Conservation (phyloP, 2,113 vertebrate genomes). For the Speoplatyrhinus poulsoni region DNA sequence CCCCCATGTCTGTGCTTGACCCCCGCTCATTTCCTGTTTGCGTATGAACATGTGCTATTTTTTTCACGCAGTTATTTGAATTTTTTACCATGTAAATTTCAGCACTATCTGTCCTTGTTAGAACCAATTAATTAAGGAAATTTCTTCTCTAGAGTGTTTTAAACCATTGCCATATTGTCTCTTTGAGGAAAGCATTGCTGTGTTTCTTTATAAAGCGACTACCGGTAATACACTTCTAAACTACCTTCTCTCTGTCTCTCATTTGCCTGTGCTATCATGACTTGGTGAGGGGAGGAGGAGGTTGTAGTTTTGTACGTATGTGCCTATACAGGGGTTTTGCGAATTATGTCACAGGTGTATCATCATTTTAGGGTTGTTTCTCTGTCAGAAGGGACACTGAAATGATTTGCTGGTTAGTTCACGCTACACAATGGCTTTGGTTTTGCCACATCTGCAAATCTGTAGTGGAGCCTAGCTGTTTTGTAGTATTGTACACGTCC, state of each 20-base stretch:
- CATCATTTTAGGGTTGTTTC: constrained; percentile 10
- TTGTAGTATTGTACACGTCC: background rate
- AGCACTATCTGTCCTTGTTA: background rate
- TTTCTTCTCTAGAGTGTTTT: background rate
- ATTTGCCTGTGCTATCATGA: constrained; percentile 41
- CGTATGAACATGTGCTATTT: background rate
- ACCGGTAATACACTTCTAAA: background rate
- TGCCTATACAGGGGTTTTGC: constrained; percentile 14
- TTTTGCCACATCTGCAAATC: constrained; percentile 6
- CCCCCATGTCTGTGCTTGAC: background rate
- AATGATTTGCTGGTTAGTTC: constrained; percentile 32
- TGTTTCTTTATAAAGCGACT: background rate
- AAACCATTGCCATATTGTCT: background rate
- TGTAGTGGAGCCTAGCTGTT: background rate
- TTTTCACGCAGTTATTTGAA: background rate
- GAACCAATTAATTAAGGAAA: background rate
- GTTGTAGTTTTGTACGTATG: background rate
- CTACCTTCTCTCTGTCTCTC: constrained; percentile 17
- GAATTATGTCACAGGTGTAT: constrained; percentile 6
- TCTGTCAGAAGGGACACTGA: constrained; percentile 13
- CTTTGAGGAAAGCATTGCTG: background rate
- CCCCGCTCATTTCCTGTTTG: constrained; percentile 31
- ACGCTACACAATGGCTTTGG: constrained; percentile 2
- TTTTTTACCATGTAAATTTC: background rate
- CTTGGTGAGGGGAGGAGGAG: background rate